Conservation (phyloP, 2,113 vertebrate species). For the Lamprotornis superbus region DNA sequence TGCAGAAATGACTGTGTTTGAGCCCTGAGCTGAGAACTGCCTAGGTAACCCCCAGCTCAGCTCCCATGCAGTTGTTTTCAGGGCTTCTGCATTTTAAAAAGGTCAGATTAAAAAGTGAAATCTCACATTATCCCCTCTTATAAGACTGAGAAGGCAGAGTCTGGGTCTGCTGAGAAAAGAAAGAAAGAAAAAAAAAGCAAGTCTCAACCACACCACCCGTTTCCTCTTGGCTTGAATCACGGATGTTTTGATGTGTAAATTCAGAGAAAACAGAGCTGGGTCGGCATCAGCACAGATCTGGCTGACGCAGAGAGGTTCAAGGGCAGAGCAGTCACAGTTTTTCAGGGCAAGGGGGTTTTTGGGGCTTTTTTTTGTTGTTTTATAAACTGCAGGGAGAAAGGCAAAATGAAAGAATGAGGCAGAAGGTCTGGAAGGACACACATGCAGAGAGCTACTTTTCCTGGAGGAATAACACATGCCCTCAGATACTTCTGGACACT, state of each 20-base stretch:
- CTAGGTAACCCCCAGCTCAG: background rate
- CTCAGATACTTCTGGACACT: conserved; percentile 30
- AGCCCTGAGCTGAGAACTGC: background rate
- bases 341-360: background rate
- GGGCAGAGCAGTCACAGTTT: conserved; percentile 12
- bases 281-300: background rate
- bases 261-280: conserved; percentile 27
- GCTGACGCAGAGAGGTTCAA: conserved; percentile 1
- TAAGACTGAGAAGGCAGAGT: background rate
- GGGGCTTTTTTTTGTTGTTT: background rate
- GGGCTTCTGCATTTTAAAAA: background rate
- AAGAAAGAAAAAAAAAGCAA: no score
- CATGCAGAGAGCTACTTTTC: conserved; percentile 45
- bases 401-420: conserved; percentile 27
- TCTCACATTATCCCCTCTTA: background rate
- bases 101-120: background rate
- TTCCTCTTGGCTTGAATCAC: conserved; percentile 3
- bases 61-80: background rate
- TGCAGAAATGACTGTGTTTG: background rate
- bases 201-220: background rate
- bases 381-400: background rate
- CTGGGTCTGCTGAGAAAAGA: background rate
- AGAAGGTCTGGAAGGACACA: conserved; percentile 20
- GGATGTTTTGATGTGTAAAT: background rate
- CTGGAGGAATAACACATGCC: conserved; percentile 37